Percentiles rank a stretch among this genome's conserved stretches.
Evolutionary conservation across 2,888 invertebrate genomes (phyloP).

Genomic region (Scaptomyza caliginosa): DNA sequence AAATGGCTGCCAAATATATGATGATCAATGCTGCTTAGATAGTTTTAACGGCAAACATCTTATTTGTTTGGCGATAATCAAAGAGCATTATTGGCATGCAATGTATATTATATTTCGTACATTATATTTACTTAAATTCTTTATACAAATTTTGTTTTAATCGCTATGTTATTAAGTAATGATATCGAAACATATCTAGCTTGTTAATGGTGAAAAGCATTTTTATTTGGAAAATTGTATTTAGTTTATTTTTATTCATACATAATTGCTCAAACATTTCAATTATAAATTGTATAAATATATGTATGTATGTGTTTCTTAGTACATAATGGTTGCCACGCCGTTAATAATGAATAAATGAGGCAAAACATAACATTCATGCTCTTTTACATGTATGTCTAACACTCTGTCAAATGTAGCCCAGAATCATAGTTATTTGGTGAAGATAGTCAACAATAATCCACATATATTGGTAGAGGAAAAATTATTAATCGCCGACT

Average conservation of each 20-base stretch:
- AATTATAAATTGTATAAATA: conserved; percentile 61
- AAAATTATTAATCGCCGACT: too few species aligned
- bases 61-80: conserved; percentile 36
- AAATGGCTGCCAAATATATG: conserved; percentile 39
- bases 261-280: conserved; percentile 50
- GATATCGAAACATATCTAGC: conserved; percentile 44
- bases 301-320: conserved; percentile 50
- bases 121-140: conserved; percentile 33
- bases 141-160: conserved; percentile 31
- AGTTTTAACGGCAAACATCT: conserved; percentile 28
- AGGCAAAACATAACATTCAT: conserved; percentile 45
- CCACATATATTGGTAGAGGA: too few species aligned
- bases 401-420: neutral
- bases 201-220: conserved; percentile 54
- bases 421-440: too few species aligned
- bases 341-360: conserved; percentile 58
- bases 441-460: too few species aligned
- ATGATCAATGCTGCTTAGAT: conserved; percentile 42
- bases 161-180: conserved; percentile 42
- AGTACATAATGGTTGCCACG: conserved; percentile 54
- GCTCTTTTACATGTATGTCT: conserved; percentile 8
- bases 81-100: conserved; percentile 31
- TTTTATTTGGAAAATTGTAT: conserved; percentile 51
- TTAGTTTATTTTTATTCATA: conserved; percentile 50
- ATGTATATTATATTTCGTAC: conserved; percentile 40